Evolutionary conservation across 2,113 vertebrate species (phyloP), one percentile per base, ranked within the genome.

Genomic region (Casuarius casuarius): DNA sequence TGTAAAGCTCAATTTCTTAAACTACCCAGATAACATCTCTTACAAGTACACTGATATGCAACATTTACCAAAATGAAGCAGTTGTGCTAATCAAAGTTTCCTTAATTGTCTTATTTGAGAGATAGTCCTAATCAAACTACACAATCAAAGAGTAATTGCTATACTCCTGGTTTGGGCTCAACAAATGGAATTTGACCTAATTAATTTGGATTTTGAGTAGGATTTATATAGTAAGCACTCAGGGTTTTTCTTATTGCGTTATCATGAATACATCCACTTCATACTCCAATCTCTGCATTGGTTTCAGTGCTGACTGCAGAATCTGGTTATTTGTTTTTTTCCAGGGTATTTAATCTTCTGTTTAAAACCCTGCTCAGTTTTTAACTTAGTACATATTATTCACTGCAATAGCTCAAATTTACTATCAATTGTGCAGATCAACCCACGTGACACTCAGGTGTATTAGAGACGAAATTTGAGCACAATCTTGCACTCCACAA

Each of bases 1-100:
- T 49, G 44, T 33, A 92, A 88, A 93, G 46, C 35, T 94, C 49
- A 35, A 35, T 90, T 90, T 90, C 79, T 92, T 90, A 83, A 75
- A 29, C 33, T 33, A 52, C 40, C 2, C 22, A 62, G 72, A 49
- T 11, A 83, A 76, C 12, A 73, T 20, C 12, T 79, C 85, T 85
- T 68, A 49, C 14, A 26, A 76, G 18, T 42, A 65, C 44, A 91
- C 83, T n/a, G 31, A 82, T 56, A 83, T 18, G 22, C 35, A 90
- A 61, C 26, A 61, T 51, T 35, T 52, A 35, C 31, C 75, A 82
- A 87, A 84, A 91, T 68, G 56, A 75, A 15, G 7, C 19, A 72
- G 10, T 21, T 73, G 40, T 12, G 40, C 29, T 85, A 90, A 82
- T 82, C 15, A 75, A 91, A 91, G 87, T 76, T 65, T 70, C n/a